Evolutionary conservation across 2,797 vertebrate species (phyloP).

Genomic region (Gallirallus australis): DNA sequence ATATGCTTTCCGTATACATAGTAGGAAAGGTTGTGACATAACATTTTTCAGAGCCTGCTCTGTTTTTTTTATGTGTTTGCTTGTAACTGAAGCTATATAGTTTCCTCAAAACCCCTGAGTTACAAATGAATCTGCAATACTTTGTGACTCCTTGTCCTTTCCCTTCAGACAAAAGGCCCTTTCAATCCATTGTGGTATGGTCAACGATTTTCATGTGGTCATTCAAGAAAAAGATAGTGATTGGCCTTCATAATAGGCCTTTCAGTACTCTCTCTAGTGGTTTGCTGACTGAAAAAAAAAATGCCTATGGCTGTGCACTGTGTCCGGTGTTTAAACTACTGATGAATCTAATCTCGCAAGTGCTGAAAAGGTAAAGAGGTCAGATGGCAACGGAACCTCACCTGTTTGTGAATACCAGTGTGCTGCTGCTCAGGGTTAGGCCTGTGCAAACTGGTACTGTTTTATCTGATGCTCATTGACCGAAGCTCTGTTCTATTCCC

Average conservation of each 20-base stretch:
- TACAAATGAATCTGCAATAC: conserved; percentile 35
- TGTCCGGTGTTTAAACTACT: conserved; percentile 11
- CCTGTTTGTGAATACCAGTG: not conserved
- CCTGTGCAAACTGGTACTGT: not conserved
- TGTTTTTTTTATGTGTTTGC: conserved; percentile 16
- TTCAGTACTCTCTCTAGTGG: conserved; percentile 25
- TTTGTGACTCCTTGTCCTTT: conserved; percentile 61
- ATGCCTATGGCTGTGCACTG: not conserved
- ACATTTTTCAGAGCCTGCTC: conserved; percentile 34
- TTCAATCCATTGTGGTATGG: conserved; percentile 22
- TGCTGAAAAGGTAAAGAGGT: not conserved
- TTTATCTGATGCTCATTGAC: not conserved
- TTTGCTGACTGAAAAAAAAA: conserved; percentile 31
- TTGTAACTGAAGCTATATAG: conserved; percentile 44
- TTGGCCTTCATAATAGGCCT: conserved; percentile 36
- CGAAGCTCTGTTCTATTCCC: not conserved
- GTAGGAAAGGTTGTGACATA: conserved; percentile 24
- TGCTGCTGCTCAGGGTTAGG: not conserved
- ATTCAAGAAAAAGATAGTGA: conserved; percentile 47
- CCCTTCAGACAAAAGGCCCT: conserved; percentile 43
- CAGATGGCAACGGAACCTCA: not conserved
- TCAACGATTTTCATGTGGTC: conserved; percentile 48
- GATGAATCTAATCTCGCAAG: not conserved
- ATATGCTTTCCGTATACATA: not conserved
- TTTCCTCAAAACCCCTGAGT: conserved; percentile 43